Evolutionary conservation across 2,797 vertebrate species (phyloP).

Genomic region (Petrocephalus sullivani): DNA sequence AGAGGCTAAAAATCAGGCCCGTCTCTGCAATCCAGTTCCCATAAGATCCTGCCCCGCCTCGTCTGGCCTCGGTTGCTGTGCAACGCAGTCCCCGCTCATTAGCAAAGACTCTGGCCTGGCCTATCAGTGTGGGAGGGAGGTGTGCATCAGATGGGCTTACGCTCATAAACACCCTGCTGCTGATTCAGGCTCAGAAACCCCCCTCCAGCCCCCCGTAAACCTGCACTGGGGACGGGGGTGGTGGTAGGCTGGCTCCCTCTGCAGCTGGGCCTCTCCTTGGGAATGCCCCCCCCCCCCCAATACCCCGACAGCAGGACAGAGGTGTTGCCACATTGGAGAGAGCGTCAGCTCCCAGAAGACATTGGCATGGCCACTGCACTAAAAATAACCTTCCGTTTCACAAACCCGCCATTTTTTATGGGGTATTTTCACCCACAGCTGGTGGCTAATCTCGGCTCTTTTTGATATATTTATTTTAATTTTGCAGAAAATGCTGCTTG

Average conservation of each 20-base stretch:
- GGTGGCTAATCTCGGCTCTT: not conserved
- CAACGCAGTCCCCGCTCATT: not conserved
- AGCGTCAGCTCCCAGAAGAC: not conserved
- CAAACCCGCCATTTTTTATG: not conserved
- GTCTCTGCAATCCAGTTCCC: not conserved
- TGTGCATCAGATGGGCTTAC: not conserved
- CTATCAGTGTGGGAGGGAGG: not conserved
- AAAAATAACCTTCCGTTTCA: slow-evolving; percentile 49
- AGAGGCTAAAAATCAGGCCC: not conserved
- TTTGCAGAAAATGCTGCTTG: not conserved
- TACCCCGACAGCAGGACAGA: not conserved
- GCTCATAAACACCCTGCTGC: not conserved
- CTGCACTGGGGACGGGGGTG: slow-evolving; percentile 30
- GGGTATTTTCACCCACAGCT: slow-evolving; percentile 20
- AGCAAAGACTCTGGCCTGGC: not conserved
- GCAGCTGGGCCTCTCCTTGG: slow-evolving; percentile 18
- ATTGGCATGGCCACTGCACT: slow-evolving; percentile 24
- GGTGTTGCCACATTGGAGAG: too few relatives aligned
- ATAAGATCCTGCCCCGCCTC: not conserved
- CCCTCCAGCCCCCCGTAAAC: slow-evolving; percentile 4
- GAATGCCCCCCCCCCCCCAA: not conserved
- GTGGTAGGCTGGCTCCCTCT: slow-evolving; percentile 33
- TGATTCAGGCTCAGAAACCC: not conserved
- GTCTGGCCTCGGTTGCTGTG: not conserved
- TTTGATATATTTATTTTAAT: not conserved